A percentile compares a stretch with the other conserved stretches of the same genome.
phyloP scores from a whole-genome alignment of 2,888 invertebrate species.

The Seira ritae region DNA sequence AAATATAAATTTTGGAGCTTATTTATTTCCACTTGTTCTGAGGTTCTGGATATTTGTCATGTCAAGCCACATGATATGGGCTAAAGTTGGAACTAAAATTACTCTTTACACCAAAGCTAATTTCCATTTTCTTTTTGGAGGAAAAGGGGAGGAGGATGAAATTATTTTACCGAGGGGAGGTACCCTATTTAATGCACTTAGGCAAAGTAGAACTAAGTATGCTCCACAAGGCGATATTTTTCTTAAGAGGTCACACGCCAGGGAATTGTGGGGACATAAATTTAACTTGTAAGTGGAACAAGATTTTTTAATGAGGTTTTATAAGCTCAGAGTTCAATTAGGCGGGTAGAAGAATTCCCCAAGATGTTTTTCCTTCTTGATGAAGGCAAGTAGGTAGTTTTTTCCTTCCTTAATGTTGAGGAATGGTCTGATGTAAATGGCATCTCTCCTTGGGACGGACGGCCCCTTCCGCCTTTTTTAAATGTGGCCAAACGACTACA shows the following conservation, averaged over 20 bases:
- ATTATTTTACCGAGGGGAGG: constrained; percentile 11
- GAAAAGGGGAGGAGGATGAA: neutral
- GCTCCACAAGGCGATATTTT: too few species aligned
- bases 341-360: neutral
- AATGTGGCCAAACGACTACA: neutral
- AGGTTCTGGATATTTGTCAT: neutral
- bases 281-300: neutral
- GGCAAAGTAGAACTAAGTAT: neutral
- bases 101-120: neutral
- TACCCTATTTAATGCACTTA: constrained; percentile 21
- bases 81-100: neutral
- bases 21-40: constrained; percentile 14
- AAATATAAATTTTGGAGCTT: constrained; percentile 2
- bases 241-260: neutral
- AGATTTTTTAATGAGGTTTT: neutral
- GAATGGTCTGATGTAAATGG: neutral
- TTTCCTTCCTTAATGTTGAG: neutral
- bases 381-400: neutral
- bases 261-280: neutral
- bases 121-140: neutral
- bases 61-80: neutral
- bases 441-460: neutral
- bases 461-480: neutral
- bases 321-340: neutral
- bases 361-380: neutral